These are phyloP conservation scores for Noctua fimbriata DNA, from an alignment of 2,888 invertebrate species.

Conservation along the genomic window DNA sequence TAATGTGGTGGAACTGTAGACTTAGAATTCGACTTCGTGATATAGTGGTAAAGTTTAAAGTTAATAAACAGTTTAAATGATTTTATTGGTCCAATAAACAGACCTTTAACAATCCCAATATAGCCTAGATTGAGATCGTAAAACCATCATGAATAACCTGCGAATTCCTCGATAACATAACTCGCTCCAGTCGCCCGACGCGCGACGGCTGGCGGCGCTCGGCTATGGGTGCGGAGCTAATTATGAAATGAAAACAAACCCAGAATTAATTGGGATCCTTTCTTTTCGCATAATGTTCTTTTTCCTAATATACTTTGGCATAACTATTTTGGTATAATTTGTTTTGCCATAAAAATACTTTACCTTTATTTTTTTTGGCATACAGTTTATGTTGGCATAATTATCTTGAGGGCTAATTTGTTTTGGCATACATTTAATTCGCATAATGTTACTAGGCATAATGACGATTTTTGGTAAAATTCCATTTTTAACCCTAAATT, in stretches of 20 bases:
- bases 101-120: not conserved
- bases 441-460: too few species aligned
- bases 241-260: conserved; percentile 10
- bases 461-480: too few species aligned
- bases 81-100: not conserved
- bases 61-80: not conserved
- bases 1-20: not conserved
- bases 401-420: too few species aligned
- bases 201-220: not conserved
- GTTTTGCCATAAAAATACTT: too few species aligned
- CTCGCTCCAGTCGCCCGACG: not conserved
- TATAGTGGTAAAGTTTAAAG: not conserved
- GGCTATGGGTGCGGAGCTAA: not conserved
- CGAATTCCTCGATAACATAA: not conserved
- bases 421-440: too few species aligned
- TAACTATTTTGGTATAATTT: too few species aligned
- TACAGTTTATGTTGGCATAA: too few species aligned
- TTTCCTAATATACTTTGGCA: too few species aligned
- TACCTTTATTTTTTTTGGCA: too few species aligned
- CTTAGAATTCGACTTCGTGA: not conserved
- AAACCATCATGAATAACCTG: not conserved
- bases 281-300: too few species aligned
- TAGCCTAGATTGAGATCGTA: not conserved
- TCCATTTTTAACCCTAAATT: too few species aligned
- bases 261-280: not conserved